Evolutionary conservation across 2,888 invertebrate genomes (phyloP), one percentile per base, ranked within the genome.

Genomic region (Campoplex capitator): DNA sequence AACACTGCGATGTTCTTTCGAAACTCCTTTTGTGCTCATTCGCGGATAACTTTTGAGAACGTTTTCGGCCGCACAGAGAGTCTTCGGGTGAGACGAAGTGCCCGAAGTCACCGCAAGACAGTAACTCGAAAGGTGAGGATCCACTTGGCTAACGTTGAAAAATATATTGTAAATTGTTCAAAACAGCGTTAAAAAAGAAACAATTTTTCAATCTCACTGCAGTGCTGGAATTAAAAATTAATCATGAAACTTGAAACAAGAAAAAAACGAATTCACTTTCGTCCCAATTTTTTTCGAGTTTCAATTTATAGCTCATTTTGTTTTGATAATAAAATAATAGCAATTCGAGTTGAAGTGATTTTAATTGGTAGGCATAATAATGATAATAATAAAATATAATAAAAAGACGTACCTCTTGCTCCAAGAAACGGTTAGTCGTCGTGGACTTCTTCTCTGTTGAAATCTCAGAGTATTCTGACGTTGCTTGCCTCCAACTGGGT

Each of bases 101-200:
- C 93, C 94, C 77, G 94, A 94, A 70, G 94, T 94, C 71, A 94
- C 94, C 54, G 93, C 94, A 83, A 94, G 90, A 86, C 94, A 93
- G 91, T 94, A 94, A 88, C 91, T 93, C 88, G 93, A 93, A 32
- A 92, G 89, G 84, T 93, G 92, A 83, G 94, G 92, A 90, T 94
- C 93, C 80, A 92, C 91, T 86, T 92, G 91, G 88, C 94, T 93
- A 45, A 45, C 2, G 13, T 45, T 42, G 8, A 38, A 38, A 38
- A 11, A 45, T 1, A 45, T 45, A 11, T 11, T 45, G 11, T 13
- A 2, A 45, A 45, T 42, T 42, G 0, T 42, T 42, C 9, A 1
- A 54, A 54, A 54, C n/a, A 54, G 1, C 3, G 23, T 7, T n/a
- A 54, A 51, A 56, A 56, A 56, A 2, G 3, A 54, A 51, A 16